phyloP scores from a whole-genome alignment of 2,888 invertebrate species.

The Neocrepidodera transversa region DNA sequence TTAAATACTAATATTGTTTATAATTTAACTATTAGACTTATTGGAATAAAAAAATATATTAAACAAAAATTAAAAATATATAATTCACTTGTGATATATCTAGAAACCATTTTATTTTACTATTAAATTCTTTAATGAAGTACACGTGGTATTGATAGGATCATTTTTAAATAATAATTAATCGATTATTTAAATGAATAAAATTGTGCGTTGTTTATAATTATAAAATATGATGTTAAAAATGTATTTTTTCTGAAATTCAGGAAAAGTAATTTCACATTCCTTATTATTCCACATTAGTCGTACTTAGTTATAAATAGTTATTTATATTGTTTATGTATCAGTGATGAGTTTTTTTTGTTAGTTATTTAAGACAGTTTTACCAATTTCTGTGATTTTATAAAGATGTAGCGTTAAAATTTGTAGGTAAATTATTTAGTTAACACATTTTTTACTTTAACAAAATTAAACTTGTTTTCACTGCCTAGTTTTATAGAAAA shows the following conservation, averaged over 20 bases:
- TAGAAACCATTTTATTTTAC: too few relatives aligned
- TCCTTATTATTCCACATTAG: background rate
- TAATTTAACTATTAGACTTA: too few relatives aligned
- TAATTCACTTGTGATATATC: too few relatives aligned
- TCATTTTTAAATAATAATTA: too few relatives aligned
- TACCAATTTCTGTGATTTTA: constrained; percentile 42
- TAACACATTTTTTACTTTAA: constrained; percentile 12
- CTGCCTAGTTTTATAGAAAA: constrained; percentile 36
- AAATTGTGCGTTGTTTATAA: too few relatives aligned
- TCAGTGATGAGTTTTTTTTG: constrained; percentile 14
- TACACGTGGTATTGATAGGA: too few relatives aligned
- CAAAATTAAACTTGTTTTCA: constrained; percentile 31
- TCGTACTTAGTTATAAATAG: background rate
- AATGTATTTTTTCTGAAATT: background rate
- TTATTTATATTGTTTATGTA: constrained; percentile 4
- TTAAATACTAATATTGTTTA: too few relatives aligned
- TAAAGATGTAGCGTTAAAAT: constrained; percentile 29
- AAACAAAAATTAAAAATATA: too few relatives aligned
- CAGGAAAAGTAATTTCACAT: background rate
- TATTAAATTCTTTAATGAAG: too few relatives aligned
- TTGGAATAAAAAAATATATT: too few relatives aligned
- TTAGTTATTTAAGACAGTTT: constrained; percentile 25
- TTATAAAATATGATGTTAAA: background rate
- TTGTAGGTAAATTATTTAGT: constrained; percentile 27
- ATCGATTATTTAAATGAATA: too few relatives aligned